Percentiles rank a stretch among this genome's conserved stretches.
phyloP scores from a whole-genome alignment of 2,113 vertebrate species.

The Ammodytes marinus region DNA sequence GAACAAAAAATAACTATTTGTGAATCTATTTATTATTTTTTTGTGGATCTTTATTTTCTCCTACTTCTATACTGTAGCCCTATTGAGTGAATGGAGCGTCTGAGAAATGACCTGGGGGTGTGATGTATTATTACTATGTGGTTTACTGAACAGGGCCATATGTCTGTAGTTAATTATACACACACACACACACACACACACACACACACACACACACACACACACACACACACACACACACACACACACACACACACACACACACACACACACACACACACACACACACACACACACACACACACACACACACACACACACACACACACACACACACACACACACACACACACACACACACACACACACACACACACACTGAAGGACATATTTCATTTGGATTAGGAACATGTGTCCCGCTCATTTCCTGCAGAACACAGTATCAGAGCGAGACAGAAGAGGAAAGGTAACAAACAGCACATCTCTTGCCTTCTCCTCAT shows the following conservation, averaged over 20 bases:
- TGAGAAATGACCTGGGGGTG: background rate
- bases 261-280: background rate
- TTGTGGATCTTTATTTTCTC: background rate
- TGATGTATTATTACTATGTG: slow-evolving; percentile 3
- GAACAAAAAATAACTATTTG: too few relatives aligned
- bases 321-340: too few relatives aligned
- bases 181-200: background rate
- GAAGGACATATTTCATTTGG: slow-evolving; percentile 18
- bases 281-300: background rate
- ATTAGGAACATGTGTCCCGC: slow-evolving; percentile 38
- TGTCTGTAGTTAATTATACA: slow-evolving; percentile 4
- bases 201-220: slow-evolving; percentile 1
- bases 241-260: background rate
- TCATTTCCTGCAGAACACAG: slow-evolving; percentile 38
- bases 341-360: background rate
- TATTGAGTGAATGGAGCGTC: background rate
- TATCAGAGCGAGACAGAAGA: slow-evolving; percentile 10
- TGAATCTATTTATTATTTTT: too few relatives aligned
- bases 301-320: background rate
- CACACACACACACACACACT: background rate
- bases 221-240: background rate
- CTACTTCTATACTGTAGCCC: background rate
- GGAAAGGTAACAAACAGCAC: background rate
- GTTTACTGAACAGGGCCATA: slow-evolving; percentile 9
- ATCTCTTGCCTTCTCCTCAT: background rate